Evolutionary conservation across 2,888 invertebrate species (phyloP), one percentile per base, ranked within the genome.

Genomic region (Melipona bicolor): DNA sequence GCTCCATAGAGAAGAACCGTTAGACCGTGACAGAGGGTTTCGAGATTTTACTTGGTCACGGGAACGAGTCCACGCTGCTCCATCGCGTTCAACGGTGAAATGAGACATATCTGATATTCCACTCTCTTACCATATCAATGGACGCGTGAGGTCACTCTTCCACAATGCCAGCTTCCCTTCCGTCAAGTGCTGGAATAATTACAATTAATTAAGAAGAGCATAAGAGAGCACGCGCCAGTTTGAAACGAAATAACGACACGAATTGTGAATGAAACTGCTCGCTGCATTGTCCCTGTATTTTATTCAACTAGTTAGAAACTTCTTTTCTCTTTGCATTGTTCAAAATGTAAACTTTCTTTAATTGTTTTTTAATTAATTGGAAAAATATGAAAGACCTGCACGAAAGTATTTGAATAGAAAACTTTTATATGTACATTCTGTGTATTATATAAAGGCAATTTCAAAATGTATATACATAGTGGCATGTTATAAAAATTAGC

Each of bases 131-230:
- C 94, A 91, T 92, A 92, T 94, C 84, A 91, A 87, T 68, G 92
- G 85, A 80, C 91, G 91, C 73, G 91, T 91, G 71, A 95, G 92
- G 85, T 95, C 94, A 79, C 91, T 91, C 90, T 94, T 94, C 94
- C 94, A 94, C 65, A 94, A 91, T 73, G 92, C 91, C 82, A 95
- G 90, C 88, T 94, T 94, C 85, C 94, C 94, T 91, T 94, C 94
- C 32, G 94, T 94, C 89, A 95, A 93, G 90, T 93, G 92, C 94
- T 94, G 92, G 79, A 93, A 90, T 84, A 93, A 92, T 92, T 90
- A 91, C 90, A 90, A 89, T 85, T 87, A 91, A 92, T 92, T 91
- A 90, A 88, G 84, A 81, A 50, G 64, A 64, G 43, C 77, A 72
- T 79, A 84, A 84, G 85, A 86, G 83, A 80, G 86, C 89, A 81